Evolutionary conservation across 1,140 invertebrate genomes (phyloP).

Genomic region (Gerris buenoi): DNA sequence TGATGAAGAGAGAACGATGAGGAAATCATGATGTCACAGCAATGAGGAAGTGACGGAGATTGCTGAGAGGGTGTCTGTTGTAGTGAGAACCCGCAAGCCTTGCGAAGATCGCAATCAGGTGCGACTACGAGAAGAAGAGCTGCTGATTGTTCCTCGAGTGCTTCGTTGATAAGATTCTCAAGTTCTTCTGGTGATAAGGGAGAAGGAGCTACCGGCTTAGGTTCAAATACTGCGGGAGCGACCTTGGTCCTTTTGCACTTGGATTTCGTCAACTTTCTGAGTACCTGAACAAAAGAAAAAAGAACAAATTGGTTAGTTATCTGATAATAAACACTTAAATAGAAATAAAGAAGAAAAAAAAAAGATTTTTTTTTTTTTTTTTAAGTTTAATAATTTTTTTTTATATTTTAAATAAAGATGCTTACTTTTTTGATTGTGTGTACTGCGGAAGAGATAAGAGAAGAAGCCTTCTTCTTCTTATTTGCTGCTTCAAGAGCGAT

Average conservation of each 20-base stretch:
- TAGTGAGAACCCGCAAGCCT: background rate
- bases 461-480: constrained; percentile 8
- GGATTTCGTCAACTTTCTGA: constrained; percentile 4
- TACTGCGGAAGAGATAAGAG: background rate
- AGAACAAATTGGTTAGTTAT: constrained; percentile 9
- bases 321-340: no score
- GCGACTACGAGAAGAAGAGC: background rate
- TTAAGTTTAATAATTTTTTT: no score
- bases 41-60: background rate
- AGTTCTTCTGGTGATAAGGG: background rate
- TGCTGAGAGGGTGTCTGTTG: background rate
- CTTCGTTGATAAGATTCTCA: constrained; percentile 8
- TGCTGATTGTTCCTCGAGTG: constrained; percentile 1
- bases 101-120: background rate
- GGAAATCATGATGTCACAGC: background rate
- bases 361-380: no score
- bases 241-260: constrained; percentile 2
- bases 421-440: constrained; percentile 12
- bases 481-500: constrained; percentile 9
- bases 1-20: background rate
- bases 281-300: constrained; percentile 9
- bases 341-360: no score
- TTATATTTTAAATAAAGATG: background rate
- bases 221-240: background rate
- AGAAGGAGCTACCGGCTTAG: background rate